Percentiles rank a stretch among this genome's conserved stretches.
phyloP scores from a whole-genome alignment of 2,888 invertebrate species.

The Leptura quadrifasciata region DNA sequence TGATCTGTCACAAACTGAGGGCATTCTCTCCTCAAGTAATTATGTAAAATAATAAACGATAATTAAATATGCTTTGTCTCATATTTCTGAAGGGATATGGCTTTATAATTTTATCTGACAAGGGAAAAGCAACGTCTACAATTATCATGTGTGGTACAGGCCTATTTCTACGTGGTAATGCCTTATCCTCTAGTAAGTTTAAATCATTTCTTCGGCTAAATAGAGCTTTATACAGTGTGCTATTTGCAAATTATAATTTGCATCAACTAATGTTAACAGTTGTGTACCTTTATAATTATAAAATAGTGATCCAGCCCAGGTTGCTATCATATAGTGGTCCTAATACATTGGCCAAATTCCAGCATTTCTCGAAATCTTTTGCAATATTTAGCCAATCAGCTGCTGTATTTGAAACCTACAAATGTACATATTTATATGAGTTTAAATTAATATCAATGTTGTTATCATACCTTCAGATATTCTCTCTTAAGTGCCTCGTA shows the following conservation, averaged over 20 bases:
- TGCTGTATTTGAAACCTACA: constrained; percentile 31
- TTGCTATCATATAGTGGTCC: constrained; percentile 56
- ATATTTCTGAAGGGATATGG: constrained; percentile 54
- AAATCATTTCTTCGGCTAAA: constrained; percentile 41
- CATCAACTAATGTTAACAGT: constrained; percentile 59
- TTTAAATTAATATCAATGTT: background rate
- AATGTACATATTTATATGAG: background rate
- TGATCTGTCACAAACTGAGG: background rate
- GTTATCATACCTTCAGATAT: constrained; percentile 1
- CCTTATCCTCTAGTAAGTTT: constrained; percentile 55
- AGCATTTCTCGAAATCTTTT: constrained; percentile 46
- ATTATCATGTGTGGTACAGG: constrained; percentile 55
- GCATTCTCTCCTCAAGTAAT: constrained; percentile 33
- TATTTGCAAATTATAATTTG: constrained; percentile 49
- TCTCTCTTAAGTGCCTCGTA: too few relatives aligned
- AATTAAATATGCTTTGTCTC: constrained; percentile 44
- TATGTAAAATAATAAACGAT: constrained; percentile 44
- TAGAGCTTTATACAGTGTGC: constrained; percentile 42
- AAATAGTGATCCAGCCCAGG: constrained; percentile 56
- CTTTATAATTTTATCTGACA: constrained; percentile 57
- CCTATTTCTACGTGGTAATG: constrained; percentile 51
- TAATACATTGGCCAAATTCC: constrained; percentile 60
- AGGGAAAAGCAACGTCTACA: constrained; percentile 62
- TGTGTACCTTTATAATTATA: constrained; percentile 60
- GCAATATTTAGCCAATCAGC: constrained; percentile 51